Base-by-base conservation (phyloP, 2,797 vertebrate species). In the Petrocephalus sullivani region DNA sequence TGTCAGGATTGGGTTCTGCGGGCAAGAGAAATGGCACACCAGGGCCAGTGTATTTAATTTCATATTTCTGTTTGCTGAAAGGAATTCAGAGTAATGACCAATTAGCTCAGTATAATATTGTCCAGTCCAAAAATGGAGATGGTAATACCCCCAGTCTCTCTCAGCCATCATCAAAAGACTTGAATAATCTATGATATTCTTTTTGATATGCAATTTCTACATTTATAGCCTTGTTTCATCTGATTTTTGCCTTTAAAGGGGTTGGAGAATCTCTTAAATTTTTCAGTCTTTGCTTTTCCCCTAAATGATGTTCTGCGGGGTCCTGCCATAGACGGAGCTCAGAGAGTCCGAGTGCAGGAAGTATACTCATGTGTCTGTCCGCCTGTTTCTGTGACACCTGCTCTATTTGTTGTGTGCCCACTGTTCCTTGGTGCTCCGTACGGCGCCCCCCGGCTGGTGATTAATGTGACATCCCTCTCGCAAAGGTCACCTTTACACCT, bases 401-500 rank as follows among this genome's bases (percentile, higher is more conserved):
- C 53, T 9, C 84, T 60, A 12, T 83, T 54, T 83, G 41, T 53
- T 49, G 23, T 33, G 8, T 16, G 23, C 49, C 7, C 41, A 12
- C 33, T 23, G 28, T 14, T 28, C 9, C 64, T 2, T 71, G 64
- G 4, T 37, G 28, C 64, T 71, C 64, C 64, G 64, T 28, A 71
- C 64, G 28, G 28, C 64, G 10, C 61, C 57, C 49, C 49, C 58
- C 10, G 41, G 12, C 46, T 21, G 57, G 46, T 88, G 58, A 88
- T 88, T 85, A 88, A 67, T 88, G 87, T 8, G 51, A 64, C 46
- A 37, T 84, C 57, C 46, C 54, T 81, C 87, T 37, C 37, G 12
- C 75, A 54, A 88, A 85, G 81, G 81, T 84, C 87, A 85, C 78
- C 58, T 61, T 83, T 84, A 33, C 56, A 83, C 54, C 37, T 83